Conservation (phyloP, 2,113 vertebrate genomes). For the Catharus bicknelli region DNA sequence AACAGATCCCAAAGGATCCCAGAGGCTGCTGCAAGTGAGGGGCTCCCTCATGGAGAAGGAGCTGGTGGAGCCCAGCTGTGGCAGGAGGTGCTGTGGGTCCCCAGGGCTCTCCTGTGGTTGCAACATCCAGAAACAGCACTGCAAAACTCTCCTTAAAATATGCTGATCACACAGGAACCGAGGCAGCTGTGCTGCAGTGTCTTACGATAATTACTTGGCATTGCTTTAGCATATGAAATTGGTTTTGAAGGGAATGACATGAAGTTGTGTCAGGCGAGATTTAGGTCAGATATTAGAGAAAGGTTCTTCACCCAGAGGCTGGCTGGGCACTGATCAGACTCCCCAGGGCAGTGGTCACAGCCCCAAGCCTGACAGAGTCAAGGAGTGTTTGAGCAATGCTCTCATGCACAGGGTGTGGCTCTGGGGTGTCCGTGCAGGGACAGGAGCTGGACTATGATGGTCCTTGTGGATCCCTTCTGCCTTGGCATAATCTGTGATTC, state of each 20-base stretch:
- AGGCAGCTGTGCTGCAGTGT: not conserved
- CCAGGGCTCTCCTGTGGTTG: not conserved
- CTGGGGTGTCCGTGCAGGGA: not conserved
- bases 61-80: not conserved
- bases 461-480: not conserved
- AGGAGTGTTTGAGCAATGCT: not conserved
- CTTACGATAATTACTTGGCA: slow-evolving; percentile 1
- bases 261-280: not conserved
- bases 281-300: not conserved
- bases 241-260: not conserved
- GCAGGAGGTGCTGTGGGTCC: not conserved
- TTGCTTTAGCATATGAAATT: not conserved
- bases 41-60: not conserved
- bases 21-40: not conserved
- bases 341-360: not conserved
- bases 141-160: not conserved
- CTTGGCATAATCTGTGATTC: not conserved
- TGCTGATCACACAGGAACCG: not conserved
- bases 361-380: not conserved
- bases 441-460: not conserved
- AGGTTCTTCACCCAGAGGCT: not conserved
- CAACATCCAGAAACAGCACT: not conserved
- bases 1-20: not conserved
- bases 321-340: not conserved
- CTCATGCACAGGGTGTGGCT: not conserved